phyloP scores from a whole-genome alignment of 1,140 invertebrate genomes.

The Limonius californicus region DNA sequence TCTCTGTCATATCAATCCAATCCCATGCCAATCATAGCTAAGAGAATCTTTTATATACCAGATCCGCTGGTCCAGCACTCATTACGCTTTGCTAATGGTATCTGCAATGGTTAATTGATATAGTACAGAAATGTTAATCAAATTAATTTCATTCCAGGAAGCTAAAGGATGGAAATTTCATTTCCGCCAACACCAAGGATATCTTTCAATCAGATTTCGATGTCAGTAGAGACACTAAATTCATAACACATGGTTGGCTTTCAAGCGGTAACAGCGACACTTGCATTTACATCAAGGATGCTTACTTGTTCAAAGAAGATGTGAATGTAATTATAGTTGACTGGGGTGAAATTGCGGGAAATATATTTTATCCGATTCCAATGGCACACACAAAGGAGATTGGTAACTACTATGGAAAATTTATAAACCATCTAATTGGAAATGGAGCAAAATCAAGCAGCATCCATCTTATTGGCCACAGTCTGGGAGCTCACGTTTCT shows the following conservation, averaged over 20 bases:
- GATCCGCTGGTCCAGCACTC: too few species aligned
- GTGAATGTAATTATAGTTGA: neutral
- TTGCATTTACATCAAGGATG: neutral
- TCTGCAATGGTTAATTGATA: too few species aligned
- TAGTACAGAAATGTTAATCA: neutral
- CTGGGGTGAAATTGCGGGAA: slow-evolving; percentile 51
- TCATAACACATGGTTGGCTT: slow-evolving; percentile 3
- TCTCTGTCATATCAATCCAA: too few species aligned
- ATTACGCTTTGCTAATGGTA: too few species aligned
- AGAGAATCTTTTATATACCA: too few species aligned
- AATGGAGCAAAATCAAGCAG: slow-evolving; percentile 51
- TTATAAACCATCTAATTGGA: slow-evolving; percentile 57
- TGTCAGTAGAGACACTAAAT: neutral
- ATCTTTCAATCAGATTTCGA: neutral
- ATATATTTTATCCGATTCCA: slow-evolving; percentile 61
- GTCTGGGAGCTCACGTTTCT: slow-evolving; percentile 84
- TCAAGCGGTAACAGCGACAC: neutral
- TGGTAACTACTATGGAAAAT: slow-evolving; percentile 56
- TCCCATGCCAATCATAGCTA: too few species aligned
- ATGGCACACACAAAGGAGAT: slow-evolving; percentile 62
- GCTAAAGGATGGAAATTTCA: neutral
- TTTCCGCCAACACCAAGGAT: neutral
- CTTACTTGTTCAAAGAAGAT: neutral
- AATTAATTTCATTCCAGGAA: neutral
- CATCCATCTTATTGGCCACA: slow-evolving; percentile 74